A percentile compares a stretch with the other conserved stretches of the same genome.
Conservation (phyloP, 2,113 vertebrate species). For the Rhinolophus ferrumequinum region DNA sequence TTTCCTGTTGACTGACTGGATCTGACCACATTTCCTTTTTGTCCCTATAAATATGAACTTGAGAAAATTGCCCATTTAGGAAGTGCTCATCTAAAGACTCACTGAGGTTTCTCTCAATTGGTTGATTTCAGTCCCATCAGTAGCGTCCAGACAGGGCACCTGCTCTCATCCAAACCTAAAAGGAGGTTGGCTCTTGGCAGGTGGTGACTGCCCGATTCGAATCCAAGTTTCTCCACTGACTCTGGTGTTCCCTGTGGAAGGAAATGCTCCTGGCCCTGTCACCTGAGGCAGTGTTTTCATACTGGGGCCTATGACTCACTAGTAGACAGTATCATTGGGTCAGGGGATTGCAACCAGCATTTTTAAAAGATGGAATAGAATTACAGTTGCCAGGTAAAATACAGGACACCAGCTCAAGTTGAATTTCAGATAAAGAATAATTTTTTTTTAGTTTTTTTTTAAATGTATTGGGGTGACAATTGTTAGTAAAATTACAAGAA, state of each 20-base stretch:
- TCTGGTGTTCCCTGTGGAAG: background rate
- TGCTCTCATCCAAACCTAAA: too few species aligned
- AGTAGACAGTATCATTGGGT: background rate
- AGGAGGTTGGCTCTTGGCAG: background rate
- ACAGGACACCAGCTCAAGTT: background rate
- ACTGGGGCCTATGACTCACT: too few species aligned
- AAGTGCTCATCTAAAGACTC: background rate
- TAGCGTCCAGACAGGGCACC: background rate
- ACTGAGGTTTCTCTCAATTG: background rate
- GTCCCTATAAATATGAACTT: background rate
- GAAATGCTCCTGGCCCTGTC: background rate
- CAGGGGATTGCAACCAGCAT: too few species aligned
- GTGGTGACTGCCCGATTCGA: accelerated
- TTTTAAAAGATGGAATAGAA: background rate
- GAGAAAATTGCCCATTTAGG: too few species aligned
- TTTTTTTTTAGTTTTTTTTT: too few species aligned
- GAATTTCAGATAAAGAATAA: background rate
- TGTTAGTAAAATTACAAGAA: too few species aligned
- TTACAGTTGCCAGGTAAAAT: background rate
- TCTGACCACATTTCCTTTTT: background rate
- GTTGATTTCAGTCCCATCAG: too few species aligned
- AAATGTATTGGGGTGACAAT: too few species aligned
- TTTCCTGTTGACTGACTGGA: background rate
- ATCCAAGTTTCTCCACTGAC: background rate
- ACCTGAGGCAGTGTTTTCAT: background rate